Percentiles rank a stretch among this genome's conserved stretches.
Conservation (phyloP, 2,888 invertebrate genomes). For the Lissonota sp. region DNA sequence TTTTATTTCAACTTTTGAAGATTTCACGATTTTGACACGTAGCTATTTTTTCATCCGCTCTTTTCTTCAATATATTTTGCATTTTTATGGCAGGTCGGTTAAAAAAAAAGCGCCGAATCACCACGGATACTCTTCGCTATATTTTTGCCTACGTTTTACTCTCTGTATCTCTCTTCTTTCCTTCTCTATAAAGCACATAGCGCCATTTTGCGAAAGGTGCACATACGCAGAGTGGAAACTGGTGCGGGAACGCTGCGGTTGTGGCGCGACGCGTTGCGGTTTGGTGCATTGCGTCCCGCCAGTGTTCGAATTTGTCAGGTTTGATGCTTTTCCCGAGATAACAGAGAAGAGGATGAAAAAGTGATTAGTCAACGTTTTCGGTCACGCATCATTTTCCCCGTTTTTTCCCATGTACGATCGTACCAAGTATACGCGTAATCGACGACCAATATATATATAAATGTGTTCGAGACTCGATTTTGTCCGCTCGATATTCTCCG, state of each 20-base stretch:
- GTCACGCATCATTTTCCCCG: background rate
- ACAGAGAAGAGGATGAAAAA: conserved; percentile 4
- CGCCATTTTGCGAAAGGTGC: background rate
- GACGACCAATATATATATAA: no score
- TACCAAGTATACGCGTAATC: no score
- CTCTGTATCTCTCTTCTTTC: background rate
- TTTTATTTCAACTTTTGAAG: no score
- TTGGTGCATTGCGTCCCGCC: conserved; percentile 59
- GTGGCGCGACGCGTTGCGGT: conserved; percentile 48
- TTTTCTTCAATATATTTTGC: background rate
- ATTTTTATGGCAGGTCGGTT: background rate
- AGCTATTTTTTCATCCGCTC: no score
- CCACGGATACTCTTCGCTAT: background rate
- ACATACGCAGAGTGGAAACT: conserved; percentile 8
- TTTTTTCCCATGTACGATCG: background rate
- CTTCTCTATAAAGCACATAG: conserved; percentile 1
- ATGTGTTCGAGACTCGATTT: no score
- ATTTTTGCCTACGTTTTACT: background rate
- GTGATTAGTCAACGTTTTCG: background rate
- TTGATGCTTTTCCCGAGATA: conserved; percentile 34
- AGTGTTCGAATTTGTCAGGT: conserved; percentile 40
- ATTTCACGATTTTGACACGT: no score
- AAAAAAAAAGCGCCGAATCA: background rate
- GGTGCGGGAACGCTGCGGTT: conserved; percentile 36
- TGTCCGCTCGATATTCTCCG: no score